Percentiles rank a stretch among this genome's conserved stretches.
phyloP scores from a whole-genome alignment of 2,113 vertebrate genomes.

The Piprites chloris region DNA sequence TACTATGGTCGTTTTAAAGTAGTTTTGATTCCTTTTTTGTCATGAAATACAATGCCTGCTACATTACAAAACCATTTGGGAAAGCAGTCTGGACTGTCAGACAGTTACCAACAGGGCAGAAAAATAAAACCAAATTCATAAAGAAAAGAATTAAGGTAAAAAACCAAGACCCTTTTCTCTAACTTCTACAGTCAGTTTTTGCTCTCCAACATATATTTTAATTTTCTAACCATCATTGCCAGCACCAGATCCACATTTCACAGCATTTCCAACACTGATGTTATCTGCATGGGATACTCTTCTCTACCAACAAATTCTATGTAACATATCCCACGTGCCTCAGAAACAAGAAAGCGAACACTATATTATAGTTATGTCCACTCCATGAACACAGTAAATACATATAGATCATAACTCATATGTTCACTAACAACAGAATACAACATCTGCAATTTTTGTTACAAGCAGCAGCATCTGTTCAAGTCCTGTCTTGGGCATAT shows the following conservation, averaged over 20 bases:
- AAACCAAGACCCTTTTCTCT: not conserved
- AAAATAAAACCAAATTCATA: not conserved
- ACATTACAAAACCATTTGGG: not conserved
- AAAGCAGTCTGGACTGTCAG: not conserved
- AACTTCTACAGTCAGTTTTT: not conserved
- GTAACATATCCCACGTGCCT: rapidly evolving
- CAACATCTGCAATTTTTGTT: not conserved
- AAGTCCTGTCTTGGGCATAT: not conserved
- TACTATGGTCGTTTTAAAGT: not conserved
- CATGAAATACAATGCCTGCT: not conserved
- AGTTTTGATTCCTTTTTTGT: not conserved
- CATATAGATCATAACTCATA: not conserved
- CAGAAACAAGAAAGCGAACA: not conserved
- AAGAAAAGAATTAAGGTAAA: not conserved
- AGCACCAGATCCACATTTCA: not conserved
- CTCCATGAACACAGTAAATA: not conserved
- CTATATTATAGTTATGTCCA: not conserved
- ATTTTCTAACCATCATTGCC: not conserved
- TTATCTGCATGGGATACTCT: not conserved
- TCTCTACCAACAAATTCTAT: not conserved
- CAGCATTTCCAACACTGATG: not conserved
- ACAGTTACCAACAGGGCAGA: not conserved
- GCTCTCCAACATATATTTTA: not conserved
- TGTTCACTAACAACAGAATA: not conserved
- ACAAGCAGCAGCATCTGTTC: not conserved